Evolutionary conservation across 2,888 invertebrate genomes (phyloP), one percentile per base, ranked within the genome.

Genomic region (Plagodis dolabraria): DNA sequence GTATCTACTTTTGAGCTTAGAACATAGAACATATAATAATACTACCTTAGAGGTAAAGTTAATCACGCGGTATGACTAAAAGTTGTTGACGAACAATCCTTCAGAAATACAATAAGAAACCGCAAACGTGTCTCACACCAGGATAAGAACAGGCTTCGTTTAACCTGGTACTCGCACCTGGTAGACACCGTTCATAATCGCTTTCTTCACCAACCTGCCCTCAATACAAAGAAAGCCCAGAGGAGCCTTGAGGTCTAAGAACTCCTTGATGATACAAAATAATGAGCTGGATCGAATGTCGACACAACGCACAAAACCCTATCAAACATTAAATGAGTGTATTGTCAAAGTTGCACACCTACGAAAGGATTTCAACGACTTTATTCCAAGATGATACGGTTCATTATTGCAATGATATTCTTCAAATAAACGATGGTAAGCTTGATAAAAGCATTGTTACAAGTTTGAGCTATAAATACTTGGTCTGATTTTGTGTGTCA

Each of bases 381-480:
- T 36, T 55, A 60, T 48, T 0, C 0, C 6, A 0, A 10, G n/a
- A 6, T 2, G 2, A 12, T 53, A 60, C 8, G 46, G 60, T 7
- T 42, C 0, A 53, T 34, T 46, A 12, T 45, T 9, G 5, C 52
- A 33, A 48, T 35, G 5, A 33, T n/a, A 22, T 33, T n/a, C 42
- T 10, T 22, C 36, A 35, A 8, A 42, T 34, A 33, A 53, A 47
- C 5, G 4, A 33, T 7, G 7, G 35, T 57, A 60, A 53, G 6
- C 57, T 74, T 65, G 77, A 60, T 63, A 63, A 57, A 64, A 60
- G 69, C 57, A 77, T 82, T 82, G 83, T 82, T 64, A 70, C 35
- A 40, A 74, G 74, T 72, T 76, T 60, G 4, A 55, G 57, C 48
- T 89, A 89, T 88, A 89, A 84, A 89, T 87, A 86, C 75, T 71